Base-by-base conservation (phyloP, 2,113 vertebrate species). In the Barnardius zonarius region DNA sequence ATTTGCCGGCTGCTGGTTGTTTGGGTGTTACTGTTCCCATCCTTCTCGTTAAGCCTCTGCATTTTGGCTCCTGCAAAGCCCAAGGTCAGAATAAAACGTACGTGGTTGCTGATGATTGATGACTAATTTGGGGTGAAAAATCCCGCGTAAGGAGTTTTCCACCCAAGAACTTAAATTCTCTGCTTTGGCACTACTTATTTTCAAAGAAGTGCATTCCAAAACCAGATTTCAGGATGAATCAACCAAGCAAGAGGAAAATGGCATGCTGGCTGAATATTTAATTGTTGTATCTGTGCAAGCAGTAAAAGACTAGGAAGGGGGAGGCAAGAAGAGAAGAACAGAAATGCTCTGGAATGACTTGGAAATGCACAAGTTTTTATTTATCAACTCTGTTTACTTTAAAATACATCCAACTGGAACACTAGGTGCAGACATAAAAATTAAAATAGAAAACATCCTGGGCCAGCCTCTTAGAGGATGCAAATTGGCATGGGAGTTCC, bases 391-490 rank as follows among this genome's bases (percentile, higher is more conserved):
- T 96, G 92, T 95, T 97, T 92, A 91, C 83, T 96, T 95, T 97
- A 96, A 91, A 96, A 93, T 37, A 10, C 74, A 67, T 96, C 96
- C 96, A 96, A 89, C 91, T 96, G 92, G 92, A 94, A 86, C 20
- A 0, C 41, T 85, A 91, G 92, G 88, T 95, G 91, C 81, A 87
- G 93, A 91, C 93, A 77, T 82, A 93, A 93, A 95, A 96, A 91
- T 85, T 80, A 80, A 97, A 95, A 92, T 51, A 92, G 91, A 89
- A 96, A 96, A 93, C 95, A 96, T 94, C 93, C 95, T 80, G 95
- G 86, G 70, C 83, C 86, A 66, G 83, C 49, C 86, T 95, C 77
- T 86, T 11, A 37, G 83, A 88, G 86, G 73, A 92, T 75, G 80
- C 63, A 93, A 89, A 92, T 86, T 95, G 95, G 86, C 94, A 82